Evolutionary conservation across 2,888 invertebrate species (phyloP), one percentile per base, ranked within the genome.

Genomic region (Strigamia maritima): DNA sequence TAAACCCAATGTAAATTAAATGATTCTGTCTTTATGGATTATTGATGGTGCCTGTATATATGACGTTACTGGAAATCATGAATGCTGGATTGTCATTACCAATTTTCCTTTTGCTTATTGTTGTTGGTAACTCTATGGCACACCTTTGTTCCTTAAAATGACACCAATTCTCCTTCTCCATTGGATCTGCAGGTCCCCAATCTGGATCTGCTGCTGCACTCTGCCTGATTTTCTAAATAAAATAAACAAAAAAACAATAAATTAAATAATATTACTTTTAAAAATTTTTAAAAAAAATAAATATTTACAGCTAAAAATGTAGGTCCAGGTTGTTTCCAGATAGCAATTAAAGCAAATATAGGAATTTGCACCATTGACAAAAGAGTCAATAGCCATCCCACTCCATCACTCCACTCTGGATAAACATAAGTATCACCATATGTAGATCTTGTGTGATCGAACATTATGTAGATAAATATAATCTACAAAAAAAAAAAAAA

Each of bases 321-420:
- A 12, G 79, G 60, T 16, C 78, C 80, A 12, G 77, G 78, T 44
- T 76, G 60, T 40, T 80, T 81, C 8, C 49, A 65, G 2, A 79
- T 76, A 35, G 38, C 79, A 26, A 70, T 31, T 4, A 81, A 16
- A n/a, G 79, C 80, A 79, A 81, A 81, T 31, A 80, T 40, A 7
- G 81, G 81, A 54, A 84, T 83, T 80, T 84, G 83, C 22, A 83
- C 75, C 12, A 84, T 80, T 16, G 83, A 83, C 0, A 83, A 76
- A 2, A 79, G 80, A n/a, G 83, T 82, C 26, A 84, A 80, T 16
- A 81, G 65, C 84, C 84, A 84, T 4, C 84, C 84, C 19, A 84
- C 77, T 3, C 79, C 81, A 35, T 81, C 80, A 2, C 83, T 83
- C 84, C 84, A 84, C 1, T 22, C 77, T 3, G 84, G 84, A 75